A percentile compares a stretch with the other conserved stretches of the same genome.
These are phyloP conservation scores for Pseudochaenichthys georgianus DNA, from an alignment of 2,797 vertebrate species.

Conservation along the genomic window DNA sequence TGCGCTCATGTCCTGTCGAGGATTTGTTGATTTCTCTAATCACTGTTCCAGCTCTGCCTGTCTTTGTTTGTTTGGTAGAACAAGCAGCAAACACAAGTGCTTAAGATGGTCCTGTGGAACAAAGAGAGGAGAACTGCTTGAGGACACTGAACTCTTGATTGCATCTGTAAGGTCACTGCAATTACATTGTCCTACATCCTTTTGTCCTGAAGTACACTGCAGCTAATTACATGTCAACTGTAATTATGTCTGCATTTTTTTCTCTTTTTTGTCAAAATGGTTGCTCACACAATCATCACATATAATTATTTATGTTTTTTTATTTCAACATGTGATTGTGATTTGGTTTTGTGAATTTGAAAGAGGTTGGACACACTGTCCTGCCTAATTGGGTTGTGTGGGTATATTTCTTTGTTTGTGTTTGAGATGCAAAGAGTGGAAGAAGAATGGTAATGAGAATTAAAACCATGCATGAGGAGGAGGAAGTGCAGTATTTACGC, in stretches of 20 bases:
- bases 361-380: constrained; percentile 20
- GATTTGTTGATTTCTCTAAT: constrained; percentile 88
- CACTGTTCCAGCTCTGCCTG: constrained; percentile 79
- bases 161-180: constrained; percentile 73
- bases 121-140: constrained; percentile 70
- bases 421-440: constrained; percentile 48
- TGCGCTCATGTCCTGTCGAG: constrained; percentile 84
- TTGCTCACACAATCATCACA: constrained; percentile 19
- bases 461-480: constrained; percentile 78
- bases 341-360: constrained; percentile 46
- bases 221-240: constrained; percentile 49
- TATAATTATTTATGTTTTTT: constrained; percentile 34
- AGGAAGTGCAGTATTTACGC: constrained; percentile 81
- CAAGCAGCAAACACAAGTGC: constrained; percentile 77
- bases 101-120: constrained; percentile 71
- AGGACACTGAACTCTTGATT: constrained; percentile 77
- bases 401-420: constrained; percentile 32
- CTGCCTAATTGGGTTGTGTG: constrained; percentile 25
- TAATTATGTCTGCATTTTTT: constrained; percentile 46
- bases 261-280: constrained; percentile 18
- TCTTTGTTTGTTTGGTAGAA: constrained; percentile 84
- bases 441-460: constrained; percentile 66
- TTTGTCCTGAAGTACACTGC: constrained; percentile 62
- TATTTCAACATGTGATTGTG: constrained; percentile 38
- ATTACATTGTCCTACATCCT: constrained; percentile 69